phyloP scores from a whole-genome alignment of 2,113 vertebrate genomes.

The Cryptotis parvus region DNA sequence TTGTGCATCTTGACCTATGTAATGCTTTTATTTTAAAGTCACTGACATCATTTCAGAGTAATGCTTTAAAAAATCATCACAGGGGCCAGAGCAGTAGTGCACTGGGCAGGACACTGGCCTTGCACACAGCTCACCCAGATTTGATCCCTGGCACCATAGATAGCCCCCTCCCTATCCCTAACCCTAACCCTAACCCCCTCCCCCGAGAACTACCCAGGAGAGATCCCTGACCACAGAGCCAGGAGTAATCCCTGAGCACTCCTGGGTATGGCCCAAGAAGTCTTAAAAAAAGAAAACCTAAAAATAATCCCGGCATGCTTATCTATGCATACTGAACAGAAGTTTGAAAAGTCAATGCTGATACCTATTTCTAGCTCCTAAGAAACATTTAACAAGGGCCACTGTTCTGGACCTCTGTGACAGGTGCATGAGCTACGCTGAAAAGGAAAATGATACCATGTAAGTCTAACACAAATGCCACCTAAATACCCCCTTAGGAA shows the following conservation, averaged over 20 bases:
- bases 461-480: not conserved
- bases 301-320: not conserved
- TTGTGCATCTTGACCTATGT: not conserved
- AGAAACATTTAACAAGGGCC: slow-evolving; percentile 3
- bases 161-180: too few species aligned
- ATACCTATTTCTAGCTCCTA: not conserved
- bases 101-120: too few species aligned
- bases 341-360: not conserved
- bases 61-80: not conserved
- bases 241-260: too few species aligned
- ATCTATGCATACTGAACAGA: not conserved
- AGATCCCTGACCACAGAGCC: too few species aligned
- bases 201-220: too few species aligned
- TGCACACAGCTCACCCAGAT: too few species aligned
- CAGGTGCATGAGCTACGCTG: not conserved
- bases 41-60: not conserved
- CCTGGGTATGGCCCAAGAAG: not conserved
- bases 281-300: too few species aligned
- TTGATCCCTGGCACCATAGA: too few species aligned
- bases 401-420: not conserved
- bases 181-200: too few species aligned
- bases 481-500: slow-evolving; percentile 36
- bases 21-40: not conserved
- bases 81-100: too few species aligned
- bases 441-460: slow-evolving; percentile 13